Conservation (phyloP, 1,140 invertebrate species). For the Ooceraea biroi region DNA sequence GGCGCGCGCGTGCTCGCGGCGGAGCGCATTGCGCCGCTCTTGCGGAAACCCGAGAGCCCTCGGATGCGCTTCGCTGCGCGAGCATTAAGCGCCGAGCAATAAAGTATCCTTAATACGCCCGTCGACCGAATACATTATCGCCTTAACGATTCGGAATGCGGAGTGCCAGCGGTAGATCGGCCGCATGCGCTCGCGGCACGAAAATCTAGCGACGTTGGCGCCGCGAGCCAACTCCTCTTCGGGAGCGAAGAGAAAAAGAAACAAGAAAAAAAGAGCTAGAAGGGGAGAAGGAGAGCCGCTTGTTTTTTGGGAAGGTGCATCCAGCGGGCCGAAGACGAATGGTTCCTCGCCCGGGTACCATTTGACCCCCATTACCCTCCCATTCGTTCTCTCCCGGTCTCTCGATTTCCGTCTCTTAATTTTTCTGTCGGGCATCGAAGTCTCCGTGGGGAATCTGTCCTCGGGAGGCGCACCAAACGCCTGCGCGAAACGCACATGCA, state of each 20-base stretch:
- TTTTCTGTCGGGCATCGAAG: constrained; percentile 41
- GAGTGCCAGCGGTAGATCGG: constrained; percentile 62
- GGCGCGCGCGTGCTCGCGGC: constrained; percentile 50
- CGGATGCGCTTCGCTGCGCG: constrained; percentile 71
- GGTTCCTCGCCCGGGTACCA: constrained; percentile 38
- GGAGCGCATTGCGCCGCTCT: constrained; percentile 22
- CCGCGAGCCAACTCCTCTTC: background rate
- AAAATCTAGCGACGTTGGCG: constrained; percentile 46
- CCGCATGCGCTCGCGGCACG: constrained; percentile 58
- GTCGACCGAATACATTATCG: constrained; percentile 77
- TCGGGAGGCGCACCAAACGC: background rate
- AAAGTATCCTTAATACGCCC: constrained; percentile 77
- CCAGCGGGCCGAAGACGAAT: constrained; percentile 52
- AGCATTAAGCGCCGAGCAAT: constrained; percentile 65
- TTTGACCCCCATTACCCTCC: constrained; percentile 62
- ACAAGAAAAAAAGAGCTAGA: background rate
- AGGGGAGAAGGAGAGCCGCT: constrained; percentile 25
- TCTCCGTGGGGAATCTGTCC: constrained; percentile 21
- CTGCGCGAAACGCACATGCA: constrained; percentile 1
- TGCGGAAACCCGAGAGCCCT: constrained; percentile 66
- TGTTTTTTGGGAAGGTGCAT: constrained; percentile 47
- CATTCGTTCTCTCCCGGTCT: constrained; percentile 42
- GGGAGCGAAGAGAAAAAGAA: background rate
- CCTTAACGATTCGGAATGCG: constrained; percentile 73
- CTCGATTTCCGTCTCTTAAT: constrained; percentile 54